These are phyloP conservation scores for Adoxophyes honmai DNA, from an alignment of 1,140 invertebrate genomes.

Conservation along the genomic window DNA sequence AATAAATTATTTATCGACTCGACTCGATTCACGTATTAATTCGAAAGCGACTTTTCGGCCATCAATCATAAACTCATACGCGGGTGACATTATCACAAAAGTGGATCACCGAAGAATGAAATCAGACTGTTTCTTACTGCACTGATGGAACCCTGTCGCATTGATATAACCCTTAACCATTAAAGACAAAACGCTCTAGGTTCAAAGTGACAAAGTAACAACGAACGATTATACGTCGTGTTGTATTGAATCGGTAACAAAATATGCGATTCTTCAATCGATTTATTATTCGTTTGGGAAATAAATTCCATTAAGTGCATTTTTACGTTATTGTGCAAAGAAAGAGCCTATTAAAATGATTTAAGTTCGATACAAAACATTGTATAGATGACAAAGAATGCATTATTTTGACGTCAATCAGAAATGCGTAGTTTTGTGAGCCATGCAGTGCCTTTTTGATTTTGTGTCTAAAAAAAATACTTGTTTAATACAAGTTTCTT, in stretches of 20 bases:
- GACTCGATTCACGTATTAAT: conserved; percentile 60
- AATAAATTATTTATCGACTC: conserved; percentile 53
- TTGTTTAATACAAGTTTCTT: no score
- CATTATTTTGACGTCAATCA: no score
- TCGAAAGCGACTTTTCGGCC: conserved; percentile 44
- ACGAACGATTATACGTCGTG: conserved; percentile 12
- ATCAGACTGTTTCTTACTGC: conserved; percentile 32
- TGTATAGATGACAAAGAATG: no score
- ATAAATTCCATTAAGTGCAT: conserved; percentile 31
- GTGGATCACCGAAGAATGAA: conserved; percentile 33
- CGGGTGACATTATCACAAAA: conserved; percentile 47
- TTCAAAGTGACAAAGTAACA: background rate
- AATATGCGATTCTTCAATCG: conserved; percentile 46
- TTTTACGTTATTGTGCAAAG: background rate
- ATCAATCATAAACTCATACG: conserved; percentile 62
- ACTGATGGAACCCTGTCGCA: background rate
- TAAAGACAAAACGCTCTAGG: no score
- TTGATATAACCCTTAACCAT: background rate
- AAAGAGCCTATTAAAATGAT: background rate
- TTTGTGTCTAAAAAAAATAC: no score
- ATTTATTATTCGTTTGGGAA: conserved; percentile 40
- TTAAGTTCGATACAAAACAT: no score
- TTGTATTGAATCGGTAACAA: conserved; percentile 43
- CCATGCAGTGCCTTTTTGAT: no score
- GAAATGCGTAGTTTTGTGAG: no score